These are phyloP conservation scores for Epinotia demarniana DNA, from an alignment of 2,888 invertebrate genomes.

Conservation along the genomic window DNA sequence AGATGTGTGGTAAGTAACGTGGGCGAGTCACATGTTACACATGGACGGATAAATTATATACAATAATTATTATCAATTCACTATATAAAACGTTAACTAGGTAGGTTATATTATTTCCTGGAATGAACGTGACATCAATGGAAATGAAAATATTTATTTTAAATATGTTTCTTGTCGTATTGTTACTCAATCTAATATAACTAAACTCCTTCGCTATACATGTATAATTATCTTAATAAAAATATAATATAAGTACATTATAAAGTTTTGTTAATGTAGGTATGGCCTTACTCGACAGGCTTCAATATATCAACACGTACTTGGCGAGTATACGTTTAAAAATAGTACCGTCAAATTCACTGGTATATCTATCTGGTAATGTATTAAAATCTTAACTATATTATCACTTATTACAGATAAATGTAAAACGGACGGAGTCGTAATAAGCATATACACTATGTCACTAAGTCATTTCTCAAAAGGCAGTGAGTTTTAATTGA, in stretches of 20 bases:
- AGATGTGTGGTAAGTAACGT: neutral
- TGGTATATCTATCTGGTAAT: constrained; percentile 19
- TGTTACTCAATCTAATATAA: neutral
- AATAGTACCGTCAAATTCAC: constrained; percentile 28
- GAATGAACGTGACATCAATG: neutral
- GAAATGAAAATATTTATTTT: neutral
- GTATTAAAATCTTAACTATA: constrained; percentile 15
- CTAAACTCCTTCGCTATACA: neutral
- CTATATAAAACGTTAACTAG: neutral
- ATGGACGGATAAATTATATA: neutral
- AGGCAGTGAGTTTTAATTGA: constrained; percentile 41
- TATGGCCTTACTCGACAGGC: constrained; percentile 5
- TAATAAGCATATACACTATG: constrained; percentile 9
- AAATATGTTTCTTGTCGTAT: neutral
- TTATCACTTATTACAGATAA: constrained; percentile 29
- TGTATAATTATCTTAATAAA: neutral
- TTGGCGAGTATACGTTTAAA: constrained; percentile 16
- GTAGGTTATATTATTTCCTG: neutral
- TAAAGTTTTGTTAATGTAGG: neutral
- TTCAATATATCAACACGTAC: neutral
- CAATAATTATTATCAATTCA: neutral
- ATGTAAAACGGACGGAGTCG: constrained; percentile 33
- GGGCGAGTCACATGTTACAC: neutral
- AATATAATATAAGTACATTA: neutral
- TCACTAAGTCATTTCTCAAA: constrained; percentile 25